A percentile compares a stretch with the other conserved stretches of the same genome.
Conservation (phyloP, 64 coral and sea anemone species). For the Stichodactyla mertensii region DNA sequence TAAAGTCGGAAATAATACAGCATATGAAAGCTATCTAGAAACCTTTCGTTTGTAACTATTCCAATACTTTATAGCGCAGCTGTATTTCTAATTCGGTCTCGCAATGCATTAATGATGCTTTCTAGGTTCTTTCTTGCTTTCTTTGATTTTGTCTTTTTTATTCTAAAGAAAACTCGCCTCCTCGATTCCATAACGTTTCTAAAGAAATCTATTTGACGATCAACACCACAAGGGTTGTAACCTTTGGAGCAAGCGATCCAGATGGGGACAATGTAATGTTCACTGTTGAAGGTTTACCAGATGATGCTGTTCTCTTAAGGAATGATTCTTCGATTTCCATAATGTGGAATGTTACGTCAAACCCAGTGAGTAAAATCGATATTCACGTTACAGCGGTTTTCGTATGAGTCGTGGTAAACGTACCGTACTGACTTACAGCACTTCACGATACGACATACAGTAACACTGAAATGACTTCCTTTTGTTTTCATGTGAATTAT, state of each 20-base stretch:
- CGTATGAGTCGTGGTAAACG: too few species aligned
- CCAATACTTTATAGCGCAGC: too few species aligned
- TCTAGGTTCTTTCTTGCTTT: neutral
- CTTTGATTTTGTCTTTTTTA: neutral
- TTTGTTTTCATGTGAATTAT: too few species aligned
- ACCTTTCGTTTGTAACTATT: too few species aligned
- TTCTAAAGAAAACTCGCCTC: constrained; percentile 4
- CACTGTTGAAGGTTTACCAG: neutral
- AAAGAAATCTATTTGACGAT: neutral
- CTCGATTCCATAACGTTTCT: neutral
- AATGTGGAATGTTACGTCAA: neutral
- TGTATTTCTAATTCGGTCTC: neutral
- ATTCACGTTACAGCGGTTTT: neutral
- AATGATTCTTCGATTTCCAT: neutral
- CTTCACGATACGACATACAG: too few species aligned
- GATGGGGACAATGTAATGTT: neutral
- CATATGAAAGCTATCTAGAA: too few species aligned
- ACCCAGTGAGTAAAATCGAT: neutral
- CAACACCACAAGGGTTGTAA: neutral
- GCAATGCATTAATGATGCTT: neutral
- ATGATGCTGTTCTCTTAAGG: neutral
- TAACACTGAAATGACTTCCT: too few species aligned
- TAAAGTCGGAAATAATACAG: too few species aligned
- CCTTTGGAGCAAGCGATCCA: neutral
- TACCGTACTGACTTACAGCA: too few species aligned